Evolutionary conservation across 2,888 invertebrate genomes (phyloP), one percentile per base, ranked within the genome.

Genomic region (Macroteleia sp.): DNA sequence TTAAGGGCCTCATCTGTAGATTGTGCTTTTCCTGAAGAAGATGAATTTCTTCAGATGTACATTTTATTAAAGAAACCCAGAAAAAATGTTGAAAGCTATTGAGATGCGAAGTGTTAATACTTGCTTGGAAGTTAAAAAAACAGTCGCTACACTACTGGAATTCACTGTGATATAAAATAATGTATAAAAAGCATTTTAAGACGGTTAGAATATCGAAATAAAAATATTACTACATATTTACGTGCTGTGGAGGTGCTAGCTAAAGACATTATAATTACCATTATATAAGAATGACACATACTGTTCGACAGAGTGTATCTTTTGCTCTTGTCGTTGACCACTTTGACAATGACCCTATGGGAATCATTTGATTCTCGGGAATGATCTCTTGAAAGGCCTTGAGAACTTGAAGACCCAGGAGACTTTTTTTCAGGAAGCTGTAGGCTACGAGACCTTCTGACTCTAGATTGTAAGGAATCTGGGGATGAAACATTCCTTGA

Each of bases 341-440:
- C 88, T 82, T 92, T 92, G 10, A 91, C 86, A 20, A 91, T 84
- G 5, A 91, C 87, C 14, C 91, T 87, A 77, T 91, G 92, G 3
- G 87, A 82, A 44, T 90, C 90, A 32, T 89, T 88, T 0, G 89
- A 83, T 75, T 92, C 91, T 42, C 89, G 90, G 69, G 92, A 91
- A 50, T 91, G 91, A 42, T 92, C 89, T 85, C 91, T 86, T 10
- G 61, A 71, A 44, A 83, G 81, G 70, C 80, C 85, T 56, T 92
- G 92, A 10, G 86, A 86, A 71, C 90, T 82, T 8, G 82, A 67
- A 10, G 85, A 81, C 12, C 88, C 92, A 0, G 93, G 93, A 0
- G 93, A 93, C 32, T 92, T 92, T 79, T 92, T 92, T 83, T 95
- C 95, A 0, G 94, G 94, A 20, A 95, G 90, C 84, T 95, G 95